Percentiles rank a stretch among this genome's conserved stretches.
phyloP scores from a whole-genome alignment of 2,888 invertebrate species.

The Heliconius charithonia region DNA sequence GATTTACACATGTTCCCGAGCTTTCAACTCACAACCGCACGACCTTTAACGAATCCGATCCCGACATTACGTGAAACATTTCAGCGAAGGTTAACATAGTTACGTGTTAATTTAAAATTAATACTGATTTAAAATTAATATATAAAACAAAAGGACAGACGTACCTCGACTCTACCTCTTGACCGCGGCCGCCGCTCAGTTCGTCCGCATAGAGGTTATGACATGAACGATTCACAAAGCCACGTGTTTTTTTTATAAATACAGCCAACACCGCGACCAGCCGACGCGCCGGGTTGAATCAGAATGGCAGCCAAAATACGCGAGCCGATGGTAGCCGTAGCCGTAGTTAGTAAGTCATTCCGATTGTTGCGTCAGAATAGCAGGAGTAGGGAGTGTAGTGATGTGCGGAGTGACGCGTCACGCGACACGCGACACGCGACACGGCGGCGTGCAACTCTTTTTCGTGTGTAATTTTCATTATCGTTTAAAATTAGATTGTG shows the following conservation, averaged over 20 bases:
- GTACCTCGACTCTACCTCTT: slow-evolving; percentile 46
- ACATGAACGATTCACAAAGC: slow-evolving; percentile 63
- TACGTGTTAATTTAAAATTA: not conserved
- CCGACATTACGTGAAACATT: not conserved
- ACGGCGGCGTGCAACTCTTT: not conserved
- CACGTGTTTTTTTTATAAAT: slow-evolving; percentile 71
- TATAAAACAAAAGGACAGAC: slow-evolving; percentile 39
- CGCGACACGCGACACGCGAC: slow-evolving; percentile 31
- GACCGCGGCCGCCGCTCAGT: slow-evolving; percentile 25
- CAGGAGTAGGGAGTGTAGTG: slow-evolving; percentile 42
- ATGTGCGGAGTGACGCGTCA: slow-evolving; percentile 31
- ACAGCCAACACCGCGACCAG: slow-evolving; percentile 60
- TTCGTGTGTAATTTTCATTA: not conserved
- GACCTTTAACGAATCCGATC: not conserved
- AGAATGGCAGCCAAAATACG: slow-evolving; percentile 55
- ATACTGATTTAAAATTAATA: not conserved
- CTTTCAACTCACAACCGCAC: not conserved
- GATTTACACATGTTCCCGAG: not conserved
- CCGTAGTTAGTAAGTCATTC: slow-evolving; percentile 55
- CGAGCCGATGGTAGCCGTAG: slow-evolving; percentile 42
- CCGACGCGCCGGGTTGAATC: slow-evolving; percentile 65
- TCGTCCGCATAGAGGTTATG: slow-evolving; percentile 54
- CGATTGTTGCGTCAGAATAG: slow-evolving; percentile 63
- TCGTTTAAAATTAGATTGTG: slow-evolving; percentile 4
- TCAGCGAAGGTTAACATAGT: not conserved